Evolutionary conservation across 1,140 invertebrate genomes (phyloP).

Genomic region (Temnothorax nylanderi): DNA sequence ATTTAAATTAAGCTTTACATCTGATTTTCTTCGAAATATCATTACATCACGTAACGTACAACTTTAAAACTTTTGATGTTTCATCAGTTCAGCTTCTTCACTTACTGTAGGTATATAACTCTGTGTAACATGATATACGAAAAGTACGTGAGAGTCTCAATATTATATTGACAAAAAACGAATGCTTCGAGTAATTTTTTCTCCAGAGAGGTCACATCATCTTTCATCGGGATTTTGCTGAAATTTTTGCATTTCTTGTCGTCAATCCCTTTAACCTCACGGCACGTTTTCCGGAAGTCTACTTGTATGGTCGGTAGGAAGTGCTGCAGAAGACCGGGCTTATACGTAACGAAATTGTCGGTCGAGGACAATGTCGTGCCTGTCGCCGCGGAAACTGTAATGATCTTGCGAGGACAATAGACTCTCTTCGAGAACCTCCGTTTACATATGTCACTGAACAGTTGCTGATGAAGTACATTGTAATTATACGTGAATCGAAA

Average conservation of each 20-base stretch:
- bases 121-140: neutral
- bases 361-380: constrained; percentile 19
- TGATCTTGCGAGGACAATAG: constrained; percentile 7
- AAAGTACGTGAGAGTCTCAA: neutral
- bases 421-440: constrained; percentile 2
- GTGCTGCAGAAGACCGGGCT: neutral
- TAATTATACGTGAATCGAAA: neutral
- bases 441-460: constrained; percentile 1
- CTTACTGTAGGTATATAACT: neutral
- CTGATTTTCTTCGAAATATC: neutral
- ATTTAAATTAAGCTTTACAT: neutral
- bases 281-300: constrained; percentile 11
- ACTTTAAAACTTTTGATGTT: neutral
- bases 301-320: neutral
- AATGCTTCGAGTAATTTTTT: neutral
- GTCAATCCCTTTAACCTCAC: neutral
- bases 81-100: neutral
- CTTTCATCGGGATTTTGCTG: neutral
- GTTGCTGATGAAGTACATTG: neutral
- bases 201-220: neutral
- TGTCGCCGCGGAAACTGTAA: constrained; percentile 22
- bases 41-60: neutral
- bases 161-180: neutral
- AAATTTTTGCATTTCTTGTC: constrained; percentile 5
- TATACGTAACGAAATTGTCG: constrained; percentile 46